Evolutionary conservation across 2,113 vertebrate species (phyloP).

Genomic region (Aplodontia rufa): DNA sequence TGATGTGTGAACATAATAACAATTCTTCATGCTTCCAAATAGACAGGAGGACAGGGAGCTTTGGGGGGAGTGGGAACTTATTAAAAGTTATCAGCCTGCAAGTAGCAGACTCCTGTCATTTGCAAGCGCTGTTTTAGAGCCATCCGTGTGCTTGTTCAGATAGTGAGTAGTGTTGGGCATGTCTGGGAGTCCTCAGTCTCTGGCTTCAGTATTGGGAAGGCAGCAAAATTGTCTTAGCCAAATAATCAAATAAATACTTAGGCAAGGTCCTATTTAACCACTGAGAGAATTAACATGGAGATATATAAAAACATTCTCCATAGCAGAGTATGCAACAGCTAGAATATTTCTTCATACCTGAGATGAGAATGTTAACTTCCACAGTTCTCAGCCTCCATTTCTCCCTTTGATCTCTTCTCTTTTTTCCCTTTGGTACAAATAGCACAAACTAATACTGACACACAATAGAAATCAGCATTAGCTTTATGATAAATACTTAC

Average conservation of each 20-base stretch:
- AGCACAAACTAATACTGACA: not conserved
- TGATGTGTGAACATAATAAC: not conserved
- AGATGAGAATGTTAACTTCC: not conserved
- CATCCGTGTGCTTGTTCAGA: not conserved
- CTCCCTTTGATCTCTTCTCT: not conserved
- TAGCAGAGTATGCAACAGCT: not conserved
- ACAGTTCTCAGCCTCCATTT: not conserved
- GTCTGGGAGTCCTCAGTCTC: not conserved
- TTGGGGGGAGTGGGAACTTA: not conserved
- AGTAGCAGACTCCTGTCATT: not conserved
- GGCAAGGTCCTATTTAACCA: not conserved
- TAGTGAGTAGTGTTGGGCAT: not conserved
- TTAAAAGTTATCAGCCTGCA: not conserved
- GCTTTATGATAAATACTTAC: not conserved
- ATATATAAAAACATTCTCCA: not conserved
- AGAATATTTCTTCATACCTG: not conserved
- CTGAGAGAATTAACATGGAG: not conserved
- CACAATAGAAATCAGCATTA: not conserved
- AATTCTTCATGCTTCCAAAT: not conserved
- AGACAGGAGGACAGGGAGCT: not conserved
- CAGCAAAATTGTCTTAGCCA: not conserved
- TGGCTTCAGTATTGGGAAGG: not conserved
- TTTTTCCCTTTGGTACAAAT: not conserved
- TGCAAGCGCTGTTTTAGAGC: not conserved
- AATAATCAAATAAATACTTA: not conserved